Evolutionary conservation across 2,113 vertebrate species (phyloP).

Genomic region (Boulengeromyrus knoepffleri): DNA sequence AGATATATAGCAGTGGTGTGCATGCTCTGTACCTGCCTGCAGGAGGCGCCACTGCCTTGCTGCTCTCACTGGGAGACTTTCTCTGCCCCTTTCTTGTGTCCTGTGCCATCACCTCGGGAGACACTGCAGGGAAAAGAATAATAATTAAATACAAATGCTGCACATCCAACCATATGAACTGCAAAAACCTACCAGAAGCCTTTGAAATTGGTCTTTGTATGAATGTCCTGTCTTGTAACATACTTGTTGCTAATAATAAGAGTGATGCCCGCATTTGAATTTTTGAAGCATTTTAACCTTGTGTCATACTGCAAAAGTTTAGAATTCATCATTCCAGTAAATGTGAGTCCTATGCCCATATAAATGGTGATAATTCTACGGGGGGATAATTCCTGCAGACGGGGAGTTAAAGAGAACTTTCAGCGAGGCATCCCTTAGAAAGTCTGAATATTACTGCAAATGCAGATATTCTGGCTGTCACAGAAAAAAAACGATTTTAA

Average conservation of each 20-base stretch:
- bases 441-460: background rate
- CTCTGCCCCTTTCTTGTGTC: background rate
- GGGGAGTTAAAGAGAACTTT: background rate
- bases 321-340: background rate
- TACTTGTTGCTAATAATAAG: background rate
- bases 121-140: background rate
- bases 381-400: background rate
- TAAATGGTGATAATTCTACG: background rate
- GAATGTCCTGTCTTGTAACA: background rate
- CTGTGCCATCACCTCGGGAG: background rate
- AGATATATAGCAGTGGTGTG: background rate
- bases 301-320: background rate
- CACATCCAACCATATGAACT: background rate
- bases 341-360: background rate
- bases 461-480: background rate
- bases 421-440: background rate
- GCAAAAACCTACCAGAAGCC: background rate
- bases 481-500: background rate
- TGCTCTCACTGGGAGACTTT: background rate
- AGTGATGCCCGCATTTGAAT: background rate
- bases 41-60: background rate
- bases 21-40: background rate
- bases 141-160: background rate
- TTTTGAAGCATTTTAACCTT: background rate
- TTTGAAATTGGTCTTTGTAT: background rate